phyloP scores from a whole-genome alignment of 1,140 invertebrate genomes.

The Calliphora vicina region DNA sequence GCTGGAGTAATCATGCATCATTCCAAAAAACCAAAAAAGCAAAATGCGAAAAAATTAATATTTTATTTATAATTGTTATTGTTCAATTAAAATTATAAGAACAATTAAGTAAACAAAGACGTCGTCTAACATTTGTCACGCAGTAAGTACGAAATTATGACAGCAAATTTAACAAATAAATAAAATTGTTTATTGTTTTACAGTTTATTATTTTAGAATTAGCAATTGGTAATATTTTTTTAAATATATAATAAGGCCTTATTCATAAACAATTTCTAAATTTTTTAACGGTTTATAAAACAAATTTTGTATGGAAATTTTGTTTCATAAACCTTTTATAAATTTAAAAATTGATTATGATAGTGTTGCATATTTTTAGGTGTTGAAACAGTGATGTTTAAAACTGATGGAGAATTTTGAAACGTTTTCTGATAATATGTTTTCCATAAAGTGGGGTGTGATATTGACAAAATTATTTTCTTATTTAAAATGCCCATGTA shows the following conservation, averaged over 20 bases:
- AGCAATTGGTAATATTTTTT: not conserved
- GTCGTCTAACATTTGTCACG: conserved; percentile 31
- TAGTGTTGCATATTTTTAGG: not conserved
- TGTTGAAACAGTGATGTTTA: not conserved
- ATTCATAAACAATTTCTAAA: too few relatives aligned
- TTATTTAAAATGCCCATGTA: too few relatives aligned
- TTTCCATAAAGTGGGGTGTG: too few relatives aligned
- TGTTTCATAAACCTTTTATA: too few relatives aligned
- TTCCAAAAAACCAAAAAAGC: not conserved
- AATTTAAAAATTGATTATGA: too few relatives aligned
- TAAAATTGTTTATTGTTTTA: not conserved
- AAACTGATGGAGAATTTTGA: not conserved
- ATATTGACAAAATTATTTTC: too few relatives aligned
- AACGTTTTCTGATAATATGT: too few relatives aligned
- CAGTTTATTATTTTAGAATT: not conserved
- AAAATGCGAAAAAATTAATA: conserved; percentile 15
- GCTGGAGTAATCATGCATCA: conserved; percentile 6
- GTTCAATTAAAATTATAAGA: not conserved
- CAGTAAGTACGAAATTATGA: conserved; percentile 8
- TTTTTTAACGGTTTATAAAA: too few relatives aligned
- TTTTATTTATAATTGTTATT: not conserved
- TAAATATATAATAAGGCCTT: too few relatives aligned
- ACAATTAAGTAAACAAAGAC: conserved; percentile 15
- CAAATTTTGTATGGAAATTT: too few relatives aligned
- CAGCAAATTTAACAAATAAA: not conserved